phyloP scores from a whole-genome alignment of 1,140 invertebrate species.

The Geopemphigus sp. region DNA sequence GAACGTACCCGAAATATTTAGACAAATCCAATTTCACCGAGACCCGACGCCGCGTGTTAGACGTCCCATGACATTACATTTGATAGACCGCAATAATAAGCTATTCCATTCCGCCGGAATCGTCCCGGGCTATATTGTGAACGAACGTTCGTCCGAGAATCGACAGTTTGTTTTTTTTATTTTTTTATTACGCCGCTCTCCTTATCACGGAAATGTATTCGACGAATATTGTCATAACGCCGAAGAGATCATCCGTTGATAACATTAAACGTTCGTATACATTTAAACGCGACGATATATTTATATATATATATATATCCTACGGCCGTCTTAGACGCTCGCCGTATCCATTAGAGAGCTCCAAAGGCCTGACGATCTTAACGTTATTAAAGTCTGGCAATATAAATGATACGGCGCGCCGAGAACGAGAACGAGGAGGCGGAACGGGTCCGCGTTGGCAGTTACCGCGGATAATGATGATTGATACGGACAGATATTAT shows the following conservation, averaged over 20 bases:
- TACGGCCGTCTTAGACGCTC: not conserved
- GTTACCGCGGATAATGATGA: constrained; percentile 34
- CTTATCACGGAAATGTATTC: not conserved
- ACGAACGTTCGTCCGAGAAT: not conserved
- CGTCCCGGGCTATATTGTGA: not conserved
- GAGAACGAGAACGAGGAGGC: not conserved
- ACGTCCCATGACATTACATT: constrained; percentile 8
- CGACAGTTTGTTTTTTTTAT: constrained; percentile 1
- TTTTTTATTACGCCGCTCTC: not conserved
- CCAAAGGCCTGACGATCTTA: constrained; percentile 24
- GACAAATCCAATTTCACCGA: constrained; percentile 8
- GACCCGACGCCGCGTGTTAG: not conserved
- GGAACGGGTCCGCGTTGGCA: constrained; percentile 13
- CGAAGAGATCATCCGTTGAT: constrained; percentile 25
- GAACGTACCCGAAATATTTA: not conserved
- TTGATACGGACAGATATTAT: constrained; percentile 48
- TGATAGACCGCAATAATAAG: constrained; percentile 3
- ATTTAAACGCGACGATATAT: too few relatives aligned
- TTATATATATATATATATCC: not conserved
- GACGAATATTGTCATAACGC: constrained; percentile 8
- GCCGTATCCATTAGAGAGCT: constrained; percentile 18
- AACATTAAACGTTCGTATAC: constrained; percentile 16
- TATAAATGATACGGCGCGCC: constrained; percentile 16
- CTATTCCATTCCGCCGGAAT: not conserved
- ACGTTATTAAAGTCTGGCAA: constrained; percentile 45